Conservation (phyloP, 2,888 invertebrate genomes). For the Lordiphosa fenestrarum region DNA sequence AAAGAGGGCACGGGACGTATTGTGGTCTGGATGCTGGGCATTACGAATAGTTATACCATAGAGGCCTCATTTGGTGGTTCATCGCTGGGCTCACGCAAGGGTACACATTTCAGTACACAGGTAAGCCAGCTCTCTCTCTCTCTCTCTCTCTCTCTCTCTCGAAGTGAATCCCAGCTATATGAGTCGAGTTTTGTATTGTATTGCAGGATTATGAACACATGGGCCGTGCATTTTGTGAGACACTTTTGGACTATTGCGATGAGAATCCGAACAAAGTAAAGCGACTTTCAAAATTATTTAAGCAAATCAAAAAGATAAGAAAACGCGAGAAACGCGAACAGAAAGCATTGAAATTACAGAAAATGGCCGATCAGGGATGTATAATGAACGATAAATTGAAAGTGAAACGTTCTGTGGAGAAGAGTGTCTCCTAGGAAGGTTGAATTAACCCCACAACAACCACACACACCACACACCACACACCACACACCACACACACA, state of each 20-base stretch:
- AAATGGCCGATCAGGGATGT: slow-evolving; percentile 81
- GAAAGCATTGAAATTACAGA: slow-evolving; percentile 80
- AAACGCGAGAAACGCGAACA: slow-evolving; percentile 80
- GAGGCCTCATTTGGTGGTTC: slow-evolving; percentile 97
- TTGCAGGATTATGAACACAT: slow-evolving; percentile 88
- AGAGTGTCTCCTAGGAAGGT: slow-evolving; percentile 76
- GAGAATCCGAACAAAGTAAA: slow-evolving; percentile 90
- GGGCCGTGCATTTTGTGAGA: slow-evolving; percentile 95
- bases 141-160: slow-evolving; percentile 1
- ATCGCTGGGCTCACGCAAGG: slow-evolving; percentile 88
- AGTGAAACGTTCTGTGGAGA: slow-evolving; percentile 76
- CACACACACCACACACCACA: slow-evolving; percentile 1
- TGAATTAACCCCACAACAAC: slow-evolving; percentile 10
- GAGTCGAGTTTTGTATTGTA: neutral
- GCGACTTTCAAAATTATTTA: slow-evolving; percentile 77
- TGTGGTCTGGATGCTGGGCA: slow-evolving; percentile 97
- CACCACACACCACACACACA: slow-evolving; percentile 3
- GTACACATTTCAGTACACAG: slow-evolving; percentile 90
- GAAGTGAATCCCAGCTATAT: too few relatives aligned
- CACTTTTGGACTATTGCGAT: slow-evolving; percentile 94
- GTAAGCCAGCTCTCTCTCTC: slow-evolving; percentile 62
- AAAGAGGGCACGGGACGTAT: slow-evolving; percentile 97
- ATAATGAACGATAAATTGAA: slow-evolving; percentile 78
- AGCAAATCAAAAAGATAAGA: slow-evolving; percentile 79
- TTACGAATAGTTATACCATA: slow-evolving; percentile 96